These are phyloP conservation scores for Cephonodes hylas DNA, from an alignment of 2,888 invertebrate genomes.

Conservation along the genomic window DNA sequence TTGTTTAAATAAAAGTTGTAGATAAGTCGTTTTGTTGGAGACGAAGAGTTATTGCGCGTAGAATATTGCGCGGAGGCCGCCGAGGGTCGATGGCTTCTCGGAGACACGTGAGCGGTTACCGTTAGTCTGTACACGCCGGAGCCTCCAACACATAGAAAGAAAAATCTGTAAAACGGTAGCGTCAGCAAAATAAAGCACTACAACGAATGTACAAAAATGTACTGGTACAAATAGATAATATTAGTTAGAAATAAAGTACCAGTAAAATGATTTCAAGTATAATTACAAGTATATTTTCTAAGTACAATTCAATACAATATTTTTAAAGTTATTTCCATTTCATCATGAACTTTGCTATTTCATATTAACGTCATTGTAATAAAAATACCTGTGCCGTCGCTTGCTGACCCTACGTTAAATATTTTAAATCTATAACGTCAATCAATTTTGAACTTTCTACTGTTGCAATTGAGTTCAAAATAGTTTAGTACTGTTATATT, in stretches of 20 bases:
- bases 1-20: slow-evolving; percentile 11
- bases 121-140: slow-evolving; percentile 69
- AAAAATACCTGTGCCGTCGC: background rate
- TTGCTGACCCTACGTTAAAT: slow-evolving; percentile 5
- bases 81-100: slow-evolving; percentile 76
- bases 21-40: slow-evolving; percentile 34
- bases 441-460: background rate
- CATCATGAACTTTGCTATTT: no score
- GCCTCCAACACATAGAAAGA: slow-evolving; percentile 67
- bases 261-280: no score
- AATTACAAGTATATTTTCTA: no score
- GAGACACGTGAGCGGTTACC: slow-evolving; percentile 76
- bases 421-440: background rate
- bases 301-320: no score
- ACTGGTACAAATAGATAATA: no score
- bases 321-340: no score
- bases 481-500: background rate
- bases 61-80: slow-evolving; percentile 76
- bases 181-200: slow-evolving; percentile 1
- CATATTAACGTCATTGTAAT: background rate
- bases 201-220: background rate
- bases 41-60: slow-evolving; percentile 61
- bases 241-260: no score
- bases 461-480: background rate
- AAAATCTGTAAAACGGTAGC: slow-evolving; percentile 60